Evolutionary conservation across 2,113 vertebrate species (phyloP).

Genomic region (Neogobius melanostomus): DNA sequence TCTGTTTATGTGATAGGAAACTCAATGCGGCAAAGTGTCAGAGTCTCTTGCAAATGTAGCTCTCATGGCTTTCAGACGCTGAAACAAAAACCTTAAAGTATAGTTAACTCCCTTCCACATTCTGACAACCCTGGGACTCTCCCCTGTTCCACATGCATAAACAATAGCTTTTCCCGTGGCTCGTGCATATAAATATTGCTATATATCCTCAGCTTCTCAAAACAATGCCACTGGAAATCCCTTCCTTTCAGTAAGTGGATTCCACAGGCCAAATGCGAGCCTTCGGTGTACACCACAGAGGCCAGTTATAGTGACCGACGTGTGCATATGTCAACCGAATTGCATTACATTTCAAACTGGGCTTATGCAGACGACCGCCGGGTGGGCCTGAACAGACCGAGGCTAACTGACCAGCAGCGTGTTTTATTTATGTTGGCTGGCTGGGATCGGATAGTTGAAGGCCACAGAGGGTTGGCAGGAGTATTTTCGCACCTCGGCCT

Average conservation of each 20-base stretch:
- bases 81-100: slow-evolving; percentile 51
- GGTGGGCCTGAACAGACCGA: slow-evolving; percentile 36
- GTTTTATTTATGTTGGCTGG: slow-evolving; percentile 74
- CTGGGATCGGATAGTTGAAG: slow-evolving; percentile 56
- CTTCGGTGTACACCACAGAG: slow-evolving; percentile 48
- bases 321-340: slow-evolving; percentile 76
- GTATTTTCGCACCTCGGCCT: slow-evolving; percentile 67
- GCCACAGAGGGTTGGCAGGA: slow-evolving; percentile 47
- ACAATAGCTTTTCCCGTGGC: slow-evolving; percentile 64
- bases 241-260: slow-evolving; percentile 54
- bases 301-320: slow-evolving; percentile 69
- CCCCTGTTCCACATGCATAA: slow-evolving; percentile 36
- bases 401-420: slow-evolving; percentile 42
- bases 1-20: slow-evolving; percentile 35
- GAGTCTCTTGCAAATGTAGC: slow-evolving; percentile 39
- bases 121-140: slow-evolving; percentile 45
- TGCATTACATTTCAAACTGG: slow-evolving; percentile 71
- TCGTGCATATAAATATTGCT: slow-evolving; percentile 67
- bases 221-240: slow-evolving; percentile 64
- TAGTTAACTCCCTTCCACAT: slow-evolving; percentile 31
- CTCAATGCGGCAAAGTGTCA: slow-evolving; percentile 44
- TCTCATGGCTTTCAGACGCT: slow-evolving; percentile 28
- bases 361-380: slow-evolving; percentile 57
- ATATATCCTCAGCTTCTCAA: slow-evolving; percentile 48
- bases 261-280: slow-evolving; percentile 40